Conservation (phyloP, 2,888 invertebrate genomes). For the Pseudococcus viburni region DNA sequence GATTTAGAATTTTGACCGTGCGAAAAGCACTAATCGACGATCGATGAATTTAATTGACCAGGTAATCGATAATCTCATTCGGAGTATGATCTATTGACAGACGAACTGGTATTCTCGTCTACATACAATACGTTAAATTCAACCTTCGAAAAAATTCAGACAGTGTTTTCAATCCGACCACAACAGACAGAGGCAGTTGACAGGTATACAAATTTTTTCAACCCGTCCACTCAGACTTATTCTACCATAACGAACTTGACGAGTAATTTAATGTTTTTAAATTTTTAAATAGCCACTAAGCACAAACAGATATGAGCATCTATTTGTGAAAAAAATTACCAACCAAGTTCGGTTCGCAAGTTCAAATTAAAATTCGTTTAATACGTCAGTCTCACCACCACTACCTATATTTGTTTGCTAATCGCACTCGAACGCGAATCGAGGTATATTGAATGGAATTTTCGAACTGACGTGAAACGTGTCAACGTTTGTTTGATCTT, state of each 20-base stretch:
- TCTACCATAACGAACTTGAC: neutral
- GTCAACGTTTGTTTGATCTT: conserved; percentile 52
- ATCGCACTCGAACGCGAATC: conserved; percentile 1
- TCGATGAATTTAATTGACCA: neutral
- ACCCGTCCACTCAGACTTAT: neutral
- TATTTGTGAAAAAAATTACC: neutral
- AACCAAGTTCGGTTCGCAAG: neutral
- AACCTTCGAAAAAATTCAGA: conserved; percentile 4
- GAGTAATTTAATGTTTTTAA: neutral
- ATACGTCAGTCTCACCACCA: neutral
- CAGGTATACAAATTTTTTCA: conserved; percentile 13
- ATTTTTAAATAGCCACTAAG: conserved; percentile 12
- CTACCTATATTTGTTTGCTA: conserved; percentile 36
- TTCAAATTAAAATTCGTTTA: conserved; percentile 22
- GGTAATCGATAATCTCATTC: conserved; percentile 12
- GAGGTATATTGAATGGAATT: conserved; percentile 36
- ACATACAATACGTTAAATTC: neutral
- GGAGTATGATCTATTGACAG: conserved; percentile 11
- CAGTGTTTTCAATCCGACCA: neutral
- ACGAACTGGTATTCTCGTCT: neutral
- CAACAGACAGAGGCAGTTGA: neutral
- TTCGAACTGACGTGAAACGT: conserved; percentile 13
- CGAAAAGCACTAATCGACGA: neutral
- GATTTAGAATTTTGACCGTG: neutral
- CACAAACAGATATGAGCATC: no score